Evolutionary conservation across 2,888 invertebrate genomes (phyloP), one percentile per base, ranked within the genome.

Genomic region (Dryobotodes eremita): DNA sequence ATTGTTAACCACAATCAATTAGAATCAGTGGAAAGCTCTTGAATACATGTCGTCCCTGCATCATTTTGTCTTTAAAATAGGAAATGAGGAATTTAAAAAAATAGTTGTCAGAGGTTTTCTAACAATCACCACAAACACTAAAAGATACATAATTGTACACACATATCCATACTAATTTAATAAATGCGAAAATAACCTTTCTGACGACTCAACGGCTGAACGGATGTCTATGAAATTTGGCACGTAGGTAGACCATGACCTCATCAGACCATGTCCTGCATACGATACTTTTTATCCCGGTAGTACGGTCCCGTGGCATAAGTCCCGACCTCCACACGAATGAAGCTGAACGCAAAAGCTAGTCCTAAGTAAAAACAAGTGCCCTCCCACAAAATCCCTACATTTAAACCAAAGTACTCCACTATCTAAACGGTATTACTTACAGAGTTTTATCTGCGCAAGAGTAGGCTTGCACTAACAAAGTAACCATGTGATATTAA

Each of bases 401-500:
- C 85, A 81, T 71, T 62, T 71, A 68, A 82, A 69, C 53, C 42
- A 72, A 65, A 72, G 48, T 26, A 80, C 50, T 68, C 20, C 7
- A 70, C 76, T 76, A 77, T 74, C 83, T 75, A 57, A 87, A 74
- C 59, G n/a, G 70, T 82, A 77, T 75, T 80, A 86, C 77, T 85
- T 89, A 86, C 88, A 70, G 61, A 72, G 77, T 90, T 89, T 85
- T 88, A 78, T 82, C 70, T 84, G 75, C 72, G 46, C 71, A 65
- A 68, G 71, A 70, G 31, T 76, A 75, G 70, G n/a, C 75, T 68
- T 76, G 71, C 79, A 26, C 73, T 91, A 90, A 90, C 86, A 86
- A 88, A 85, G 92, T 92, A 90, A 91, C 88, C 89, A 90, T 89
- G 87, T 88, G 89, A 90, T 92, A 90, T 92, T 93, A 92, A 93